Conservation (phyloP, 2,113 vertebrate species). For the Aspiorhynchus laticeps region DNA sequence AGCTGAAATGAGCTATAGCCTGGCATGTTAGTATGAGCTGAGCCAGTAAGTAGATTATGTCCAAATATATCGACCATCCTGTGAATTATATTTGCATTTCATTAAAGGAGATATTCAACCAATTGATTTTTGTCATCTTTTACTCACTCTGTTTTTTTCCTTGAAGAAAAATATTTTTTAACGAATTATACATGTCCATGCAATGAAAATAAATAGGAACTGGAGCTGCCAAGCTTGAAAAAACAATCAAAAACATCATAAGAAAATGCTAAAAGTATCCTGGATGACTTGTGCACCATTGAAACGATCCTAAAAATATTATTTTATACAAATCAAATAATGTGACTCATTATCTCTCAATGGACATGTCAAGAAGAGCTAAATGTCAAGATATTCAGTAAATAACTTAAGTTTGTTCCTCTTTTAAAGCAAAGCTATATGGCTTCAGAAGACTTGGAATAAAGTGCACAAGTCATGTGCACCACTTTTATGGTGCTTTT, state of each 20-base stretch:
- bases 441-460: neutral
- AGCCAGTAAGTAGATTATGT: neutral
- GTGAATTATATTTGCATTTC: neutral
- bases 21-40: neutral
- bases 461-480: neutral
- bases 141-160: neutral
- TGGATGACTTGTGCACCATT: neutral
- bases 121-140: neutral
- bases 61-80: neutral
- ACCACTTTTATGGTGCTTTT: neutral
- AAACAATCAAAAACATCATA: neutral
- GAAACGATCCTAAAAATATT: neutral
- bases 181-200: neutral
- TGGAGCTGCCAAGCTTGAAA: neutral
- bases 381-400: neutral
- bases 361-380: too few relatives aligned
- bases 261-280: neutral
- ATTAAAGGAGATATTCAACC: neutral
- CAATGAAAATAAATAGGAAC: neutral
- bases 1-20: conserved; percentile 1
- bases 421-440: neutral
- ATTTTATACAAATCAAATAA: neutral
- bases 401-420: neutral
- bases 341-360: neutral
- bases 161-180: neutral